phyloP scores from a whole-genome alignment of 1,140 invertebrate species.

The Calephelis virginiensis region DNA sequence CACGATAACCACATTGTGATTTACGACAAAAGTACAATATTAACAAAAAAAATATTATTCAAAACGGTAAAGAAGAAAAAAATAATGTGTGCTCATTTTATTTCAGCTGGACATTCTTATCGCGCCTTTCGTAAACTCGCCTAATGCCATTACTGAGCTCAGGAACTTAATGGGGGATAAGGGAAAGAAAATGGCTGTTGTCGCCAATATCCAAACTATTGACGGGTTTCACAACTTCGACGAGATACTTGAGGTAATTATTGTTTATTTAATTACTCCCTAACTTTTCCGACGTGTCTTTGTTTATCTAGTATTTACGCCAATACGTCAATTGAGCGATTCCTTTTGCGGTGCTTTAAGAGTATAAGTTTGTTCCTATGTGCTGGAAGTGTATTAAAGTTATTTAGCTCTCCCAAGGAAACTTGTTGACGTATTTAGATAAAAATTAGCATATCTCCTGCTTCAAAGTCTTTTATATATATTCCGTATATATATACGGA shows the following conservation, averaged over 20 bases:
- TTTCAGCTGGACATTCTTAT: constrained; percentile 85
- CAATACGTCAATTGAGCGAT: neutral
- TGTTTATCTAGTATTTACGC: constrained; percentile 3
- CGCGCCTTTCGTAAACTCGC: constrained; percentile 88
- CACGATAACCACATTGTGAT: too few relatives aligned
- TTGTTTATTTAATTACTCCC: constrained; percentile 18
- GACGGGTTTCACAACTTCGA: constrained; percentile 87
- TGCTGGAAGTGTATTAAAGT: too few relatives aligned
- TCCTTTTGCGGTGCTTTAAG: neutral
- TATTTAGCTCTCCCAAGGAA: too few relatives aligned
- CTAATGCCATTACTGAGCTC: constrained; percentile 83
- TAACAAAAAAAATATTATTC: constrained; percentile 19
- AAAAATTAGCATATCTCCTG: too few relatives aligned
- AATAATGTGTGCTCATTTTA: constrained; percentile 35
- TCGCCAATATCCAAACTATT: constrained; percentile 89
- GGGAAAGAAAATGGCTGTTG: constrained; percentile 86
- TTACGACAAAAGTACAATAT: neutral
- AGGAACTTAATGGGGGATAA: constrained; percentile 82
- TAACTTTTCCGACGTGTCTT: constrained; percentile 3
- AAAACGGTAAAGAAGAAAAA: constrained; percentile 24
- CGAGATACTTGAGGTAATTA: constrained; percentile 79
- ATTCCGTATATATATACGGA: too few relatives aligned
- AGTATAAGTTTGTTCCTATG: too few relatives aligned
- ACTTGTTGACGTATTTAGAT: too few relatives aligned
- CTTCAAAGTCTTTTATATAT: too few relatives aligned